phyloP scores from a whole-genome alignment of 2,797 vertebrate species.

The Anguilla pacifica region DNA sequence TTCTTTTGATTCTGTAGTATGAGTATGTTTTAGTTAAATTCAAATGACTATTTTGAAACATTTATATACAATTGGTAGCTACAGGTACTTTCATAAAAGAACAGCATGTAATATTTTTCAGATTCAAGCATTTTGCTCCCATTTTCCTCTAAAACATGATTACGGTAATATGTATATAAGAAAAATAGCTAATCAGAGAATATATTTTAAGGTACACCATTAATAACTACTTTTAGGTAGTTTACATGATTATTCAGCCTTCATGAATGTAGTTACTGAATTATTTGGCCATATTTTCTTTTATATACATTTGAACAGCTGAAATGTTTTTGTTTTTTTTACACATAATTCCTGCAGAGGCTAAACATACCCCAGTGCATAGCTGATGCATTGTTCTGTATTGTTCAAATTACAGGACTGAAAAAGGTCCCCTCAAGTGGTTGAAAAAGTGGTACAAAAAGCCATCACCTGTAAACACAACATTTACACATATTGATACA shows the following conservation, averaged over 20 bases:
- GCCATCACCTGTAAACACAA: background rate
- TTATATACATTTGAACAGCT: background rate
- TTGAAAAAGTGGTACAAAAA: background rate
- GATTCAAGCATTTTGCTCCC: background rate
- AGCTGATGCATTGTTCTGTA: background rate
- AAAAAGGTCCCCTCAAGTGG: background rate
- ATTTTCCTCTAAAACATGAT: background rate
- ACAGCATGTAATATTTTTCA: too few species aligned
- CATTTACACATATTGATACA: background rate
- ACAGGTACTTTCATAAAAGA: too few species aligned
- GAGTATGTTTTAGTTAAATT: background rate
- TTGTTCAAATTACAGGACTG: background rate
- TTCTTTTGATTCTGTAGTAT: background rate
- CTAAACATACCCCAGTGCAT: too few species aligned
- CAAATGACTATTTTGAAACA: background rate
- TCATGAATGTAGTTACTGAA: background rate
- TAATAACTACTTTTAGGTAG: background rate
- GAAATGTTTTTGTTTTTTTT: background rate
- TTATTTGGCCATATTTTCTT: background rate
- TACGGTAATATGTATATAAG: background rate
- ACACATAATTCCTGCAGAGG: background rate
- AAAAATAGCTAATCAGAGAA: too few species aligned
- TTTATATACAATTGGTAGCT: too few species aligned
- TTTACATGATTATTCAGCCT: background rate
- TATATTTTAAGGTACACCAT: background rate